Conservation (phyloP, 2,888 invertebrate species). For the Gerris lacustris region DNA sequence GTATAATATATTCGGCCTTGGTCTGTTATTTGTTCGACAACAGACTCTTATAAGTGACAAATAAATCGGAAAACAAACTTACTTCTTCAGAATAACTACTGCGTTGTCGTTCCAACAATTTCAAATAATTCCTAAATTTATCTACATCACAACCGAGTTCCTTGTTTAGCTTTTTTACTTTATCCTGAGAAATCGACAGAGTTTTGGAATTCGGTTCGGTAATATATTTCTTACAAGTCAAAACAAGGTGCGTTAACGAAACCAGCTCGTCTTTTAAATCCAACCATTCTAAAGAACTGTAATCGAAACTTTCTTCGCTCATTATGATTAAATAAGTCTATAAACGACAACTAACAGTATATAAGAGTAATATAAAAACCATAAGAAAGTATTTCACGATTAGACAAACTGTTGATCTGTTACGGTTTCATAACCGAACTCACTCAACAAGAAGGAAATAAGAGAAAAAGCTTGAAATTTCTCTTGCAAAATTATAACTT, state of each 20-base stretch:
- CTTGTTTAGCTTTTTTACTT: background rate
- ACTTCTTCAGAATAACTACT: background rate
- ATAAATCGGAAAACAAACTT: background rate
- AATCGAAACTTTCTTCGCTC: background rate
- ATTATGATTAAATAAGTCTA: background rate
- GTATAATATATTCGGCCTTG: background rate
- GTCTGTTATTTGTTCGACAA: background rate
- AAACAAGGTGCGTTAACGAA: background rate
- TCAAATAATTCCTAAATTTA: background rate
- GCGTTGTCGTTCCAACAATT: background rate
- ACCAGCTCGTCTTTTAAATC: background rate
- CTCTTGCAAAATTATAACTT: no score
- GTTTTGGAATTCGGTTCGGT: background rate
- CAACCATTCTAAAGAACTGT: background rate
- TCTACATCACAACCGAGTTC: background rate
- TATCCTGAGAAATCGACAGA: background rate
- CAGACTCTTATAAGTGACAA: background rate
- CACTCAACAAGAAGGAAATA: no score
- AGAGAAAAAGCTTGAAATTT: no score
- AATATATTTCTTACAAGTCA: background rate
- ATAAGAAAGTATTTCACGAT: no score
- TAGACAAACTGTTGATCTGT: no score
- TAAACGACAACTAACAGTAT: no score
- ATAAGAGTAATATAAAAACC: no score
- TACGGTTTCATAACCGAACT: no score